Base-by-base conservation (phyloP, 2,888 invertebrate species). In the Platerodrilus igneus region DNA sequence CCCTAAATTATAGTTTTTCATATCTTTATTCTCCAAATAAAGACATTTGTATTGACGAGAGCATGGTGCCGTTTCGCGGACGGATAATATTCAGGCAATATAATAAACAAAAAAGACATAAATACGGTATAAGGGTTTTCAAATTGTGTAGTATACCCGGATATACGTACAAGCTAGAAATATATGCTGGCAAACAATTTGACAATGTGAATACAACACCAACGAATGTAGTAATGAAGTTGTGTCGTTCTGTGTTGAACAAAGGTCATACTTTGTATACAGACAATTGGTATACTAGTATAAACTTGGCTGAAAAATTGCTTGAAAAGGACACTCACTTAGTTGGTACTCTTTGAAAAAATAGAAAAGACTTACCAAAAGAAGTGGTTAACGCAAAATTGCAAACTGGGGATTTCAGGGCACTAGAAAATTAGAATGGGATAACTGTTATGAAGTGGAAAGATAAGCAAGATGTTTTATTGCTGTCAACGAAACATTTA, bases 401-500 rank as follows among this genome's bases (percentile, higher is more conserved):
- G 18, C 40, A 60, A 49, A 46, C 29, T 27, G 51, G 51, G 27
- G 53, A 59, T 33, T 33, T 44, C 25, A 45, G 48, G 20, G 52
- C 47, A 6, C 50, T 35, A 37, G 59, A 62, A 33, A 64, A 55
- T 47, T 48, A 53, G 33, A 39, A 47, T 26, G 59, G 58, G 13
- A 50, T 60, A 22, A 50, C 46, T 15, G 48, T 59, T 14, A 30
- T 50, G 33, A 55, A 53, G 35, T 58, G 57, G 54, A 52, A 51
- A 36, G 52, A 57, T 37, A 59, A 58, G 53, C 50, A 45, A 41
- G 52, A 47, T 29, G 50, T 52, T 41, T 51, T 51, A 48, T 51
- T 51, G 37, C 50, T 61, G 13, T 58, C 60, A 4, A 63, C 62
- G 25, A 63, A 61, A 44, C 59, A 61, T 43, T 52, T 56, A 16